phyloP scores from a whole-genome alignment of 2,113 vertebrate species.

The Corythornis vintsioides region DNA sequence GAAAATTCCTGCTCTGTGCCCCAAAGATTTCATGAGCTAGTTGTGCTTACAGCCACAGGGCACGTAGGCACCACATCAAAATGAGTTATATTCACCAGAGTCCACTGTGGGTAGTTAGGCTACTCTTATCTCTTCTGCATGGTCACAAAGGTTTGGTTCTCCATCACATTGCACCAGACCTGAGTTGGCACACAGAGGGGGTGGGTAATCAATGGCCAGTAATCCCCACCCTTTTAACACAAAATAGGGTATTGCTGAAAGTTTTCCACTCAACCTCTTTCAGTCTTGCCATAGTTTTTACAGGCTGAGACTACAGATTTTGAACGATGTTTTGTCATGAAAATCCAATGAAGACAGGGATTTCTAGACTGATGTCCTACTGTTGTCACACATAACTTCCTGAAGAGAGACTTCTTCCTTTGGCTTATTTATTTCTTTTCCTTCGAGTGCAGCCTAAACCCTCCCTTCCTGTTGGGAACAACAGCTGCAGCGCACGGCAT shows the following conservation, averaged over 20 bases:
- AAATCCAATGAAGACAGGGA: background rate
- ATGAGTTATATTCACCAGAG: background rate
- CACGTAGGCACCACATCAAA: background rate
- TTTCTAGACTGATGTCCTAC: background rate
- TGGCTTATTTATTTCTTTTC: constrained; percentile 45
- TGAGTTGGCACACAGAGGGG: background rate
- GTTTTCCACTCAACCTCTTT: background rate
- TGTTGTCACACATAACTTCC: background rate
- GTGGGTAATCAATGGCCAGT: background rate
- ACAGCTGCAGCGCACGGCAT: background rate
- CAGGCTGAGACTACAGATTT: background rate
- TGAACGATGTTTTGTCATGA: background rate
- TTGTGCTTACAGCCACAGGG: background rate
- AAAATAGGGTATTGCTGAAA: background rate
- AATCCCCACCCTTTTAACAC: background rate
- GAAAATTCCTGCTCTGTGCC: background rate
- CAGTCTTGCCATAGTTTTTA: background rate
- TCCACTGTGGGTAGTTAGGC: background rate
- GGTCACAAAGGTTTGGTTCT: background rate
- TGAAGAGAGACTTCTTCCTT: background rate
- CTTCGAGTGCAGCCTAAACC: background rate
- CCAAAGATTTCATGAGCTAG: background rate
- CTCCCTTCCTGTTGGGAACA: constrained; percentile 49
- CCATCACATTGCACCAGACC: background rate
- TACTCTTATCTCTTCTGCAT: background rate